A percentile compares a stretch with the other conserved stretches of the same genome.
These are phyloP conservation scores for Mustela nigripes DNA, from an alignment of 2,113 vertebrate species.

Conservation along the genomic window DNA sequence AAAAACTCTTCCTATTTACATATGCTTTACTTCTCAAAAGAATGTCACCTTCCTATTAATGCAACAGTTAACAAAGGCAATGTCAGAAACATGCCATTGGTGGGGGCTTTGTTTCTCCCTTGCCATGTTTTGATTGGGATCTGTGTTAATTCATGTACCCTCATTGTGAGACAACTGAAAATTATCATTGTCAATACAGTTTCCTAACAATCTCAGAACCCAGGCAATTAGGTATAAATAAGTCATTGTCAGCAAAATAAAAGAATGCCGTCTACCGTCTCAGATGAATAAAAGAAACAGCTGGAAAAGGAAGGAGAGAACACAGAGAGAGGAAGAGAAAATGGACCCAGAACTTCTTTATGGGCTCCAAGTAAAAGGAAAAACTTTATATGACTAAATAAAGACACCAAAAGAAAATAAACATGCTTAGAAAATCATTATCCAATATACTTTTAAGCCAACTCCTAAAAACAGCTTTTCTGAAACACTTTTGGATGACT, in stretches of 20 bases:
- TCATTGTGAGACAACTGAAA: conserved; percentile 78
- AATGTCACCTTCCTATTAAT: conserved; percentile 80
- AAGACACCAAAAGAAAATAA: conserved; percentile 75
- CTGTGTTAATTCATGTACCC: conserved; percentile 74
- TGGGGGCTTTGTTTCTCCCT: conserved; percentile 69
- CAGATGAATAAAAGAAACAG: conserved; percentile 79
- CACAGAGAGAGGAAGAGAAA: background rate
- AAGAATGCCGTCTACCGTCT: conserved; percentile 68
- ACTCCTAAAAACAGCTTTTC: conserved; percentile 84
- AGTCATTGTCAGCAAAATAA: conserved; percentile 81
- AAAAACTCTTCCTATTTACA: conserved; percentile 76
- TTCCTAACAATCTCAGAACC: conserved; percentile 74
- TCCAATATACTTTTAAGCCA: conserved; percentile 83
- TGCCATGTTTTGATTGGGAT: conserved; percentile 71
- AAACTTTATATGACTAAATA: conserved; percentile 78
- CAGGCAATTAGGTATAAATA: conserved; percentile 79
- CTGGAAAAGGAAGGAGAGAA: conserved; percentile 46
- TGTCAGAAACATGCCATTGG: conserved; percentile 63
- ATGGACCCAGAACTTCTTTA: conserved; percentile 47
- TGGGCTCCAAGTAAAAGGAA: conserved; percentile 69
- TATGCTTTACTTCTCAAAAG: conserved; percentile 76
- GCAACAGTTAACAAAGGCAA: conserved; percentile 76
- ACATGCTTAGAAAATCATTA: conserved; percentile 86
- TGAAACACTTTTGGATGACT: conserved; percentile 82
- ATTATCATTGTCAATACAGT: conserved; percentile 79